Conservation (phyloP, 2,888 invertebrate genomes). For the Drosophila anomalata region DNA sequence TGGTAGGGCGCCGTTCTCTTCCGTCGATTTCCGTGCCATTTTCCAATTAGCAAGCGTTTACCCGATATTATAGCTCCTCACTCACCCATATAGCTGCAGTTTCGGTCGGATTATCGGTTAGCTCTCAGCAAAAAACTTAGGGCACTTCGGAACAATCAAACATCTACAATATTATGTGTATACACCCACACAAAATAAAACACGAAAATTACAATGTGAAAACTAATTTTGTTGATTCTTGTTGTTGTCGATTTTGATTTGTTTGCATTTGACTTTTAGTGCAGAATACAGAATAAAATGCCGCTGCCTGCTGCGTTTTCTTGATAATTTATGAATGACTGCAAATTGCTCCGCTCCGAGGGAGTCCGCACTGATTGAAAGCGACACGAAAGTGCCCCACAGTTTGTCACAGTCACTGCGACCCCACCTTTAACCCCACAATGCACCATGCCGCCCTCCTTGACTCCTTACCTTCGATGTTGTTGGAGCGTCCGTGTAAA, state of each 20-base stretch:
- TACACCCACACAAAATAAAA: conserved; percentile 19
- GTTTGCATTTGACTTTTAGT: conserved; percentile 46
- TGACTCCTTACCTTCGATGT: conserved; percentile 71
- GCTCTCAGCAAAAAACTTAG: conserved; percentile 39
- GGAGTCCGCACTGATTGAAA: conserved; percentile 64
- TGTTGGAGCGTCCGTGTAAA: conserved; percentile 76
- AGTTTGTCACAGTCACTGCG: conserved; percentile 48
- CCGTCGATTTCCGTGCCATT: conserved; percentile 70
- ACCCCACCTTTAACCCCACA: conserved; percentile 13
- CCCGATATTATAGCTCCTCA: conserved; percentile 54
- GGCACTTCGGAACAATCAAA: conserved; percentile 57
- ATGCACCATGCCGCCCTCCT: not conserved
- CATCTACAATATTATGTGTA: conserved; percentile 4
- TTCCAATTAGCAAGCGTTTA: conserved; percentile 71
- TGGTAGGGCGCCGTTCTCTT: conserved; percentile 56
- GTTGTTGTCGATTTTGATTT: conserved; percentile 41
- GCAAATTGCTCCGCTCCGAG: conserved; percentile 60
- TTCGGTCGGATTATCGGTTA: conserved; percentile 44
- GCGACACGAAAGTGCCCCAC: conserved; percentile 67
- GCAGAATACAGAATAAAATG: conserved; percentile 19
- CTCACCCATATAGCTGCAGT: conserved; percentile 12
- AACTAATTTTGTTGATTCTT: conserved; percentile 62
- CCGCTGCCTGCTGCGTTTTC: conserved; percentile 65
- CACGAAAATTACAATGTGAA: conserved; percentile 55
- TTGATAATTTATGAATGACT: conserved; percentile 75